Evolutionary conservation across 30 jellyfish, hydroid and myxozoan species (phyloP).

Genomic region (Hydra vulgaris): DNA sequence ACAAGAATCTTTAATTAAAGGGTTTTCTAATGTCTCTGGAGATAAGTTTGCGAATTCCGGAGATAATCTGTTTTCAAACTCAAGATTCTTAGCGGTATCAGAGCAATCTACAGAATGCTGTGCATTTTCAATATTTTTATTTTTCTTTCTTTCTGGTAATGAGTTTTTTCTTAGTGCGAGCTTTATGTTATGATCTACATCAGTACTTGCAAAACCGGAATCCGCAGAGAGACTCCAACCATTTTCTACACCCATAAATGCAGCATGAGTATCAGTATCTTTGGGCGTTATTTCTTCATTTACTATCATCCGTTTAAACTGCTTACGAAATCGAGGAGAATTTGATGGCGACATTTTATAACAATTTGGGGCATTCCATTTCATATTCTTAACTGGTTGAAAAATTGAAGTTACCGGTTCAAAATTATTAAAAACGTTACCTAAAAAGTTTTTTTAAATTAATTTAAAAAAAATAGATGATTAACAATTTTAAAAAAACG

Average conservation of each 20-base stretch:
- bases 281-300: constrained; percentile 9
- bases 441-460: too few relatives aligned
- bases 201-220: constrained; percentile 97
- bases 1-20: background rate
- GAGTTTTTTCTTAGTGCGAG: constrained; percentile 2
- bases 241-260: constrained; percentile 31
- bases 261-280: constrained; percentile 26
- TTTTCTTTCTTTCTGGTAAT: constrained; percentile 6
- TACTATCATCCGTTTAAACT: background rate
- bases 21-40: background rate
- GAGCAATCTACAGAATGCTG: background rate
- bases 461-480: too few relatives aligned
- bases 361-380: too few relatives aligned
- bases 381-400: background rate
- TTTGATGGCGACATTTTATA: background rate
- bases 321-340: background rate
- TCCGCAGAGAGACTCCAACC: constrained; percentile 84
- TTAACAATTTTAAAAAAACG: too few relatives aligned
- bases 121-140: background rate
- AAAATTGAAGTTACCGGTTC: background rate
- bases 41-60: too few relatives aligned
- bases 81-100: background rate
- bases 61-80: background rate
- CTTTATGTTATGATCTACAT: constrained; percentile 28
- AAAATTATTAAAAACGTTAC: too few relatives aligned